phyloP scores from a whole-genome alignment of 1,140 invertebrate species.

The Thalassaphorura encarpata region DNA sequence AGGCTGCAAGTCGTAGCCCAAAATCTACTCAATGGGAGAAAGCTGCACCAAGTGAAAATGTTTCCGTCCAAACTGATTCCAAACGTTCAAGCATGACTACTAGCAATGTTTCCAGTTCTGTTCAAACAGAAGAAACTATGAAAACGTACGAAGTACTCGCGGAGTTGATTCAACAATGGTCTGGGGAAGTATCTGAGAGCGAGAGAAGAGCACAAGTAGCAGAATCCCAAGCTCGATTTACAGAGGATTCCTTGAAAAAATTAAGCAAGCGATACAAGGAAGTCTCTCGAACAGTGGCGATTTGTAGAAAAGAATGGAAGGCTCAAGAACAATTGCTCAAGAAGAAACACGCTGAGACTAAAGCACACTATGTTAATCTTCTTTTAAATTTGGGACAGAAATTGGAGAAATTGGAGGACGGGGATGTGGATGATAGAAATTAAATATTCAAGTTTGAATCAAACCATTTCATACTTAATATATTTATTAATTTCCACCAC shows the following conservation, averaged over 20 bases:
- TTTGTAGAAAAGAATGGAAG: constrained; percentile 16
- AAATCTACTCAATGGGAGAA: too few relatives aligned
- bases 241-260: constrained; percentile 14
- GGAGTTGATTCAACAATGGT: constrained; percentile 14
- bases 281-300: constrained; percentile 7
- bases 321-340: constrained; percentile 6
- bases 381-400: constrained; percentile 3
- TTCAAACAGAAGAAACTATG: constrained; percentile 27
- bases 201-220: constrained; percentile 6
- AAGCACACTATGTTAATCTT: constrained; percentile 5
- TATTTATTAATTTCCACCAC: too few relatives aligned
- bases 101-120: background rate
- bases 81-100: background rate
- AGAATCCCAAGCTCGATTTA: background rate
- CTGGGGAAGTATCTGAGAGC: constrained; percentile 14
- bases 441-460: too few relatives aligned
- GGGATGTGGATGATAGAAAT: too few relatives aligned
- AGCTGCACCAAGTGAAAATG: too few relatives aligned
- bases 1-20: too few relatives aligned
- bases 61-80: too few relatives aligned
- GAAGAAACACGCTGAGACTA: constrained; percentile 4
- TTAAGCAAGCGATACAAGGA: constrained; percentile 12
- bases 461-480: too few relatives aligned
- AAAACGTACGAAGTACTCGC: constrained; percentile 21
- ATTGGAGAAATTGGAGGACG: too few relatives aligned